These are phyloP conservation scores for Chiloscyllium punctatum DNA, from an alignment of 2,797 vertebrate species.

Conservation along the genomic window DNA sequence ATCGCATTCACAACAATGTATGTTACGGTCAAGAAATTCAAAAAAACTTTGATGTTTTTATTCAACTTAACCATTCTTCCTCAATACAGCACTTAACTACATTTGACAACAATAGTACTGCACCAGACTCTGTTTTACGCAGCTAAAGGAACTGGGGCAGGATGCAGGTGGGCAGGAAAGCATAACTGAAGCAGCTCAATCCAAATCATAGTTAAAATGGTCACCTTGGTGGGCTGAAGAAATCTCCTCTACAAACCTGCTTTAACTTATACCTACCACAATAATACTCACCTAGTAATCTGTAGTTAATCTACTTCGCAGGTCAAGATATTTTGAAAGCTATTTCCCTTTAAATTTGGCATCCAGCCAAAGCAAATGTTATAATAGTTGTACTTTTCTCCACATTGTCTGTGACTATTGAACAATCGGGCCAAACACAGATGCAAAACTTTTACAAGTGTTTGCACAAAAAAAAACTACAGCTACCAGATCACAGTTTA, in stretches of 20 bases:
- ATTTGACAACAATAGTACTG: not conserved
- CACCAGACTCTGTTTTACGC: not conserved
- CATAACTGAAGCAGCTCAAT: not conserved
- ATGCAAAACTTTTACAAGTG: not conserved
- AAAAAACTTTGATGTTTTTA: not conserved
- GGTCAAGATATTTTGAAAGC: not conserved
- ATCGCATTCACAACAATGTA: not conserved
- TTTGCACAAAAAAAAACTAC: not conserved
- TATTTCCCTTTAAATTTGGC: not conserved
- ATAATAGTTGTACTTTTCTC: not conserved
- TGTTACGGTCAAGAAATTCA: not conserved
- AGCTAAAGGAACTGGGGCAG: not conserved
- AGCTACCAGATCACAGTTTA: not conserved
- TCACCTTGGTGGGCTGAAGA: not conserved
- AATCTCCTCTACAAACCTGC: not conserved
- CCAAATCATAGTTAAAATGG: not conserved
- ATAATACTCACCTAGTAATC: not conserved
- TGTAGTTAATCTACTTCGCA: not conserved
- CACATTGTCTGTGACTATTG: not conserved
- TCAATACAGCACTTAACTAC: not conserved
- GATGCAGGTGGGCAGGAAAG: slow-evolving; percentile 11
- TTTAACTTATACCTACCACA: not conserved
- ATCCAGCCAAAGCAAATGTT: not conserved
- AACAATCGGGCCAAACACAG: not conserved
- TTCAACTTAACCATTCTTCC: not conserved